phyloP scores from a whole-genome alignment of 2,888 invertebrate species.

The Dynastes hyllus region DNA sequence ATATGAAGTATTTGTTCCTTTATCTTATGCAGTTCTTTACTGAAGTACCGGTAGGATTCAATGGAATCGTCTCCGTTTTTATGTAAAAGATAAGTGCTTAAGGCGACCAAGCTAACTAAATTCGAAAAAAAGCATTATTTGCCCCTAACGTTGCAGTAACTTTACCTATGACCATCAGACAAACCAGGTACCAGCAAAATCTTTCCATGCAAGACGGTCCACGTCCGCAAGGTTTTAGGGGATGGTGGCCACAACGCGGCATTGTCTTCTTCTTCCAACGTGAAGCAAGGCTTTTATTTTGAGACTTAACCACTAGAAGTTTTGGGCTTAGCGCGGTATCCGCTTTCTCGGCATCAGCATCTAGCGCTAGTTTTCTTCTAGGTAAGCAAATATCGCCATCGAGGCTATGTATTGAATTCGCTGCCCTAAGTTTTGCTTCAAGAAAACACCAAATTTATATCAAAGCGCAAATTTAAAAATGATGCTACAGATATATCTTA shows the following conservation, averaged over 20 bases:
- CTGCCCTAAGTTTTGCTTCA: slow-evolving; percentile 19
- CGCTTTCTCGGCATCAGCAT: neutral
- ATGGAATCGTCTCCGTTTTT: neutral
- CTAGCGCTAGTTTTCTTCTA: neutral
- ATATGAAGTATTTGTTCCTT: slow-evolving; percentile 19
- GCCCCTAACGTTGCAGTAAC: neutral
- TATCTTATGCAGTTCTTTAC: neutral
- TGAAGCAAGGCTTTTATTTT: neutral
- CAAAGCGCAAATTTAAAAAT: neutral
- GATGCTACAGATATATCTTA: neutral
- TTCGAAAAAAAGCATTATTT: neutral
- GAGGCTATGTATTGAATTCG: neutral
- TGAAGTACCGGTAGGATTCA: neutral
- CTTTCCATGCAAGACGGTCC: slow-evolving; percentile 4
- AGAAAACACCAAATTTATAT: neutral
- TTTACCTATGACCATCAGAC: slow-evolving; percentile 29
- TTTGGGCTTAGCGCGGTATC: neutral
- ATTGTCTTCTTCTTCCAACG: neutral
- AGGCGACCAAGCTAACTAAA: slow-evolving; percentile 11
- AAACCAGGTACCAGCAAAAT: slow-evolving; percentile 17
- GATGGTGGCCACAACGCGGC: neutral
- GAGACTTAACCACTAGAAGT: neutral
- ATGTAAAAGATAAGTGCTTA: slow-evolving; percentile 12
- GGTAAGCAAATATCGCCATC: neutral
- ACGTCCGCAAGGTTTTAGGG: neutral